phyloP scores from a whole-genome alignment of 92 coral and sea anemone species.

The Hydrozoanthus gracilis region DNA sequence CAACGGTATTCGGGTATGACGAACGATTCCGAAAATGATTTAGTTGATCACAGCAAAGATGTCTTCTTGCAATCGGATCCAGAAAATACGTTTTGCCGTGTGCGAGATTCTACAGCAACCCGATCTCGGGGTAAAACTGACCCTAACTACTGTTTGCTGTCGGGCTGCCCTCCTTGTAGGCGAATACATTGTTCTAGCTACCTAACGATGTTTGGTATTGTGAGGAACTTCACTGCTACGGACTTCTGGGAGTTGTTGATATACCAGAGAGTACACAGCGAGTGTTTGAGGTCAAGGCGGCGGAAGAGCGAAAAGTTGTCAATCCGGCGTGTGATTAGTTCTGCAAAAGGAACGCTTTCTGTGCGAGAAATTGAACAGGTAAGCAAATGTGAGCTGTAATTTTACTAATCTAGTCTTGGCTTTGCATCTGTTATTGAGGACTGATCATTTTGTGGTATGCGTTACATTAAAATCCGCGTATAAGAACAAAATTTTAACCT shows the following conservation, averaged over 20 bases:
- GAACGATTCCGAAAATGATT: background rate
- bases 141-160: conserved; percentile 8
- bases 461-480: too few relatives aligned
- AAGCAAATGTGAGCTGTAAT: background rate
- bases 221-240: conserved; percentile 10
- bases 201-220: conserved; percentile 17
- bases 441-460: too few relatives aligned
- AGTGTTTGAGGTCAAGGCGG: conserved; percentile 25
- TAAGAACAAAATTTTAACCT: too few relatives aligned
- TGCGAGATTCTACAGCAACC: too few relatives aligned
- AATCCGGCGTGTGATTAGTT: background rate
- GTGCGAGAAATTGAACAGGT: conserved; percentile 64
- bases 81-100: background rate
- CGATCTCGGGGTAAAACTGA: background rate
- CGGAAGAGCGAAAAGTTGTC: background rate
- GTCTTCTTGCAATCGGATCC: background rate
- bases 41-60: background rate
- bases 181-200: background rate
- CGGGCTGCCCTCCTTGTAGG: conserved; percentile 25
- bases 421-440: too few relatives aligned
- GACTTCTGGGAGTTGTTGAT: conserved; percentile 40
- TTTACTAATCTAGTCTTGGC: background rate
- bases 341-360: conserved; percentile 51
- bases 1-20: background rate
- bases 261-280: conserved; percentile 20